Evolutionary conservation across 2,113 vertebrate genomes (phyloP).

Genomic region (Cariama cristata): DNA sequence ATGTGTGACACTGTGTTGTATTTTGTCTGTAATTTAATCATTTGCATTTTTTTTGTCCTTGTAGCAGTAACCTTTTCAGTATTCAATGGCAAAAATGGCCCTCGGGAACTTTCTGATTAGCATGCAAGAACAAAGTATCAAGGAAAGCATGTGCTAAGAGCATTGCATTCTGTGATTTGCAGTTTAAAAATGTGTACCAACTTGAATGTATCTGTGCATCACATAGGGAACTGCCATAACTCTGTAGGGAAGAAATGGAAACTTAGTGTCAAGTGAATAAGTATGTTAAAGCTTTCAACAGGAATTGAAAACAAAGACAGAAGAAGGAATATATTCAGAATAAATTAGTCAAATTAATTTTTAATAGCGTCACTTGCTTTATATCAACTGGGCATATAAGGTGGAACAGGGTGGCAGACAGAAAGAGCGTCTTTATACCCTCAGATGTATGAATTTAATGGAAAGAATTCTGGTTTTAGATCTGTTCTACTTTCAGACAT

Average conservation of each 20-base stretch:
- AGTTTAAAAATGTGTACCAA: not conserved
- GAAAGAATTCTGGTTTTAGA: not conserved
- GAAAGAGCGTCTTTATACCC: not conserved
- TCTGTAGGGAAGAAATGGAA: not conserved
- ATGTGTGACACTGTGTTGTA: not conserved
- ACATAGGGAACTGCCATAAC: not conserved
- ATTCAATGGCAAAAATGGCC: not conserved
- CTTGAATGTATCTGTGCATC: not conserved
- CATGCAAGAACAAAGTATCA: constrained; percentile 7
- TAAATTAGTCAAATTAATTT: not conserved
- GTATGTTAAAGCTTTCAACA: not conserved
- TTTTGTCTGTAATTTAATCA: constrained; percentile 41
- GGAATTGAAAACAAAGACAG: not conserved
- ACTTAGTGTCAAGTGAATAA: not conserved
- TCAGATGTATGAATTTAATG: not conserved
- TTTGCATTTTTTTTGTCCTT: constrained; percentile 7
- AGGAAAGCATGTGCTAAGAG: constrained; percentile 3
- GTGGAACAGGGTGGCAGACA: not conserved
- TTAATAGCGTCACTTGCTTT: not conserved
- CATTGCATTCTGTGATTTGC: constrained; percentile 6
- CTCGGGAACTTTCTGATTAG: constrained; percentile 8
- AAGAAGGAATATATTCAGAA: not conserved
- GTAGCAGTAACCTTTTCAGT: not conserved
- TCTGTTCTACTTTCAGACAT: not conserved
- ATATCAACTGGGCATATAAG: not conserved